phyloP scores from a whole-genome alignment of 2,888 invertebrate species.

The Cataglyphis albicans region DNA sequence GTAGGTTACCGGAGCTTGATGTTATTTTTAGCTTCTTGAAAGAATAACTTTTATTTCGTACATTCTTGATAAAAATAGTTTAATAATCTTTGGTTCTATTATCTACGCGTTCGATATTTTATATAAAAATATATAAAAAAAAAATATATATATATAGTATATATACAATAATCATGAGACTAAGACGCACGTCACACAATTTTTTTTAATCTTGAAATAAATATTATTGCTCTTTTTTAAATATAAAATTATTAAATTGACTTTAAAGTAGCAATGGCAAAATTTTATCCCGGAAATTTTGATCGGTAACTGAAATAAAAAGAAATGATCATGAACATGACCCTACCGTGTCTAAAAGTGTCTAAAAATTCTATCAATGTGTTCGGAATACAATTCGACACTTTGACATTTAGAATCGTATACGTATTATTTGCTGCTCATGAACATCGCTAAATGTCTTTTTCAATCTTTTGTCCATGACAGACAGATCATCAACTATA shows the following conservation, averaged over 20 bases:
- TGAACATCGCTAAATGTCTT: background rate
- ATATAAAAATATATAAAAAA: slow-evolving; percentile 39
- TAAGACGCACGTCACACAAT: slow-evolving; percentile 13
- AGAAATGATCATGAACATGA: slow-evolving; percentile 78
- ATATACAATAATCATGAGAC: background rate
- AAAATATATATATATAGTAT: slow-evolving; percentile 2
- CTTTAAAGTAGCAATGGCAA: background rate
- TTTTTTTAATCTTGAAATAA: slow-evolving; percentile 14
- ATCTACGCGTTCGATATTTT: slow-evolving; percentile 59
- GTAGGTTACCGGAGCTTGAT: slow-evolving; percentile 77
- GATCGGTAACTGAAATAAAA: slow-evolving; percentile 31
- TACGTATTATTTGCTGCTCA: slow-evolving; percentile 51
- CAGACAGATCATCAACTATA: slow-evolving; percentile 6
- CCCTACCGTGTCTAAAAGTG: slow-evolving; percentile 79
- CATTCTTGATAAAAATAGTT: slow-evolving; percentile 83
- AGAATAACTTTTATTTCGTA: slow-evolving; percentile 84
- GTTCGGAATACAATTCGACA: slow-evolving; percentile 76
- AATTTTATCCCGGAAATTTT: background rate
- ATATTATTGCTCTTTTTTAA: background rate
- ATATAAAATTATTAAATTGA: background rate
- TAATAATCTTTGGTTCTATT: slow-evolving; percentile 69
- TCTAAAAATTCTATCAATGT: slow-evolving; percentile 73
- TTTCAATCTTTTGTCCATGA: slow-evolving; percentile 36
- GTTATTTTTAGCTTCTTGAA: slow-evolving; percentile 82
- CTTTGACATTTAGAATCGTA: slow-evolving; percentile 81